A percentile compares a stretch with the other conserved stretches of the same genome.
Evolutionary conservation across 2,888 invertebrate species (phyloP).

Genomic region (Xylota segnis): DNA sequence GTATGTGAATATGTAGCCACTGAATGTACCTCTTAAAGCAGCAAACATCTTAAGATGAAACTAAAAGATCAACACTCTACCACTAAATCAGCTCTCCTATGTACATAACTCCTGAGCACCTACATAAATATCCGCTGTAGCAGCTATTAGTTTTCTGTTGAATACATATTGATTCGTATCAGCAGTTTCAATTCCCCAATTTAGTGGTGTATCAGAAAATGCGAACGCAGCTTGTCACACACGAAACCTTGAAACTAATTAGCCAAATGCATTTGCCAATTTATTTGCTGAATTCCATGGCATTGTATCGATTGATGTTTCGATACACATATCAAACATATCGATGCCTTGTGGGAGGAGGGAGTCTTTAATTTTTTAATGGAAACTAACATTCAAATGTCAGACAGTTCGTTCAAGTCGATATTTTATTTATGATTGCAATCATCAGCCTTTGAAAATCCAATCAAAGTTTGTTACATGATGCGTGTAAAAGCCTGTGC

Average conservation of each 20-base stretch:
- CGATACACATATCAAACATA: constrained; percentile 6
- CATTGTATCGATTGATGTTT: constrained; percentile 31
- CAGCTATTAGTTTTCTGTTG: no score
- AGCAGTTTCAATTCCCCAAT: no score
- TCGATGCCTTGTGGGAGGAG: constrained; percentile 11
- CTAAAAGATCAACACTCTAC: no score
- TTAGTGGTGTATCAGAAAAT: no score
- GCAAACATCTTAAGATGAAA: no score
- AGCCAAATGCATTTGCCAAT: constrained; percentile 40
- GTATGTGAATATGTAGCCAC: no score
- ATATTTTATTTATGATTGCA: constrained; percentile 64
- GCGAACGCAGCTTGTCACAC: constrained; percentile 32
- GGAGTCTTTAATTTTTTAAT: constrained; percentile 7
- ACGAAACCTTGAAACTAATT: constrained; percentile 30
- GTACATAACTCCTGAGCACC: no score
- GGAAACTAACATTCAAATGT: constrained; percentile 10
- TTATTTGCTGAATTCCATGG: constrained; percentile 20
- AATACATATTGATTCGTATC: no score
- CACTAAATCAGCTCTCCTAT: no score
- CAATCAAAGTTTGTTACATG: constrained; percentile 53
- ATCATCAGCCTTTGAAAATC: constrained; percentile 55
- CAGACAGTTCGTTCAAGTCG: constrained; percentile 14
- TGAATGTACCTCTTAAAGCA: no score
- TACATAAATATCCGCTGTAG: no score
- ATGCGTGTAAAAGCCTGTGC: neutral